Percentiles rank a stretch among this genome's conserved stretches.
phyloP scores from a whole-genome alignment of 1,140 invertebrate genomes.

The Brachionus paranguensis region DNA sequence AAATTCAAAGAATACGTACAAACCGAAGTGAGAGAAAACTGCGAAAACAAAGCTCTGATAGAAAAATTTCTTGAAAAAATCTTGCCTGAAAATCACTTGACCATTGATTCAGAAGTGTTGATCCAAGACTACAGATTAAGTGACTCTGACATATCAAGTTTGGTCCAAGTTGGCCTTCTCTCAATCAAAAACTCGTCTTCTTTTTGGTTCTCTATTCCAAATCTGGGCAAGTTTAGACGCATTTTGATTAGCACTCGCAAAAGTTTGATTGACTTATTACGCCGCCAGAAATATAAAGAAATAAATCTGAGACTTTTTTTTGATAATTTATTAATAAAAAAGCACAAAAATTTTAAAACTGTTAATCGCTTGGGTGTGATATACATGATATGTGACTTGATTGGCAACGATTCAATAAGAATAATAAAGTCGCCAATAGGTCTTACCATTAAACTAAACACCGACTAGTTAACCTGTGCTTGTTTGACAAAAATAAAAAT shows the following conservation, averaged over 20 bases:
- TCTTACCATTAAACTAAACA: not conserved
- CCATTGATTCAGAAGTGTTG: not conserved
- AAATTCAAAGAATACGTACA: conserved; percentile 5
- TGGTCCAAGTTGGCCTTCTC: conserved; percentile 12
- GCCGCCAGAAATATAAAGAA: conserved; percentile 10
- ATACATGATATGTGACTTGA: not conserved
- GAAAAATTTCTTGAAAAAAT: not conserved
- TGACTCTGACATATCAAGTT: not conserved
- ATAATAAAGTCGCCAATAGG: not conserved
- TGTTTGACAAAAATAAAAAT: not conserved
- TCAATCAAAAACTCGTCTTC: not conserved
- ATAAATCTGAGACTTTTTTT: conserved; percentile 14
- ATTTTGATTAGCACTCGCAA: not conserved
- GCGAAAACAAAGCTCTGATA: not conserved
- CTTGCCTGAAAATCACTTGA: not conserved
- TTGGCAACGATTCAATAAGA: not conserved
- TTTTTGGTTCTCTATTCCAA: conserved; percentile 37
- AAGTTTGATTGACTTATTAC: not conserved
- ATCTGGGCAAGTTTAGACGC: conserved; percentile 13
- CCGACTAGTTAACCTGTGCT: not conserved
- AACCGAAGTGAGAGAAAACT: not conserved
- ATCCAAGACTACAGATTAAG: not conserved
- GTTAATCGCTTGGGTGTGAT: not conserved
- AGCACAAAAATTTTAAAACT: conserved; percentile 30
- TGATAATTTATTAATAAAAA: conserved; percentile 26